phyloP scores from a whole-genome alignment of 2,888 invertebrate species.

The Biston betularia region DNA sequence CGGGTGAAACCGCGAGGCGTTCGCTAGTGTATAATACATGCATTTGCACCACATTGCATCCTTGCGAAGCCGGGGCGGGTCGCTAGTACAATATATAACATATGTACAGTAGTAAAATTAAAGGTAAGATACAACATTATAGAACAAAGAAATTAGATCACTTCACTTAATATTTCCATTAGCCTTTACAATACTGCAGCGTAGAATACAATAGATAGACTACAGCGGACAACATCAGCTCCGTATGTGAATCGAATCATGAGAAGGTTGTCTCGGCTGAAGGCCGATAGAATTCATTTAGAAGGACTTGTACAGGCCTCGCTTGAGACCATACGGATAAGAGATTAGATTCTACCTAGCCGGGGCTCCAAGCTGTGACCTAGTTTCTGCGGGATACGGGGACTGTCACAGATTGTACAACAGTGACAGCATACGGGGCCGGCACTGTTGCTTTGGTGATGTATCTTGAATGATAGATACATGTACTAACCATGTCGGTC shows the following conservation, averaged over 20 bases:
- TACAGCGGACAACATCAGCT: not conserved
- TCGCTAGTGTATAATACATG: too few relatives aligned
- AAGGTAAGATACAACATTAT: too few relatives aligned
- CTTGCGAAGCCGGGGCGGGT: too few relatives aligned
- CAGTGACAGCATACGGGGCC: not conserved
- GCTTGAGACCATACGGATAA: constrained; percentile 21
- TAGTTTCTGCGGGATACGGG: constrained; percentile 18
- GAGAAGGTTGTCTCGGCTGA: constrained; percentile 16
- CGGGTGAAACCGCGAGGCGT: too few relatives aligned
- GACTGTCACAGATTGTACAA: constrained; percentile 4
- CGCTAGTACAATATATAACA: too few relatives aligned
- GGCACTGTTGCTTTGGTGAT: constrained; percentile 15
- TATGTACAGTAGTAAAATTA: too few relatives aligned
- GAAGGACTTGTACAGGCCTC: constrained; percentile 18
- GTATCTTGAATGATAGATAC: not conserved
- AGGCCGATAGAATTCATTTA: constrained; percentile 31
- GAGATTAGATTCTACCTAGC: constrained; percentile 35
- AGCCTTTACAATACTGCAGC: not conserved
- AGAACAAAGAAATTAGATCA: too few relatives aligned
- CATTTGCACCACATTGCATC: too few relatives aligned
- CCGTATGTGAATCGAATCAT: constrained; percentile 31
- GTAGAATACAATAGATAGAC: constrained; percentile 2
- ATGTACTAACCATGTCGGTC: not conserved
- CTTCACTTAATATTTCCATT: too few relatives aligned
- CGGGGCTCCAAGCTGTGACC: constrained; percentile 28